Percentiles rank a stretch among this genome's conserved stretches.
Evolutionary conservation across 2,113 vertebrate genomes (phyloP).

Genomic region (Vimba vimba): DNA sequence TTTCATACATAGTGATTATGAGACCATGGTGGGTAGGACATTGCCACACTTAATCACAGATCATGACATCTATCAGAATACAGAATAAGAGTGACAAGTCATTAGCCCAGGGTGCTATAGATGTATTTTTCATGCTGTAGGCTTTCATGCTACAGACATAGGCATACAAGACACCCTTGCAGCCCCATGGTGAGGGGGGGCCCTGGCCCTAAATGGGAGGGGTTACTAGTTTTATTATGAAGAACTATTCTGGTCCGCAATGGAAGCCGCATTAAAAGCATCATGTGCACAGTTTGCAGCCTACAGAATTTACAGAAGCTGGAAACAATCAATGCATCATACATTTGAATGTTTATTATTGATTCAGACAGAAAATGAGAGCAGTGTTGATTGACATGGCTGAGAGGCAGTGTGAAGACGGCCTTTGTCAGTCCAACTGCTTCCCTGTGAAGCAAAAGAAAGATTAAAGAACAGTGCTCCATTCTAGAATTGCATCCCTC

Average conservation of each 20-base stretch:
- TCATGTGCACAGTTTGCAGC: not conserved
- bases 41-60: constrained; percentile 10
- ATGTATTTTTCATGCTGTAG: constrained; percentile 2
- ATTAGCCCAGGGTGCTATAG: not conserved
- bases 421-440: constrained; percentile 6
- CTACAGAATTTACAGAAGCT: not conserved
- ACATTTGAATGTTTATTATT: not conserved
- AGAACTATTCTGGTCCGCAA: not conserved
- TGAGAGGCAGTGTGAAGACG: not conserved
- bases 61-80: constrained; percentile 2
- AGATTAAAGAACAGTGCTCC: not conserved
- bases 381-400: not conserved
- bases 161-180: not conserved
- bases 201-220: not conserved
- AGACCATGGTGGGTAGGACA: constrained; percentile 6
- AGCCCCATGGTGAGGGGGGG: not conserved
- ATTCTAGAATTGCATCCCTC: not conserved
- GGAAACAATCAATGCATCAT: not conserved
- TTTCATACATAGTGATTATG: constrained; percentile 1
- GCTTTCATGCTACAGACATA: not conserved
- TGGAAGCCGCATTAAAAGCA: not conserved
- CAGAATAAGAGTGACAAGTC: not conserved
- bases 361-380: not conserved
- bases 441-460: not conserved
- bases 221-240: not conserved